phyloP scores from a whole-genome alignment of 2,888 invertebrate species.

The Oegoconia quadripuncta region DNA sequence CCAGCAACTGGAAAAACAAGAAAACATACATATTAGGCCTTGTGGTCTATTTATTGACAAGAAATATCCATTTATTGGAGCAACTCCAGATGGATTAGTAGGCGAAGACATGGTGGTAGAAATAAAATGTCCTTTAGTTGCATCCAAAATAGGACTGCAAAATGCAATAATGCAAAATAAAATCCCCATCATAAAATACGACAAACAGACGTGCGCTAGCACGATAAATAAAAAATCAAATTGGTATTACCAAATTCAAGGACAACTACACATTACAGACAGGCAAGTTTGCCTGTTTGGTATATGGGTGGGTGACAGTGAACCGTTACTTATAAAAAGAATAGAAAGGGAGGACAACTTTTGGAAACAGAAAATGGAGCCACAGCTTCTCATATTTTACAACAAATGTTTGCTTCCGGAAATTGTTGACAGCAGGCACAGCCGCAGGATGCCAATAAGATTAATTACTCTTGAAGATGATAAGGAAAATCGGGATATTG shows the following conservation, averaged over 20 bases:
- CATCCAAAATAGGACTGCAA: constrained; percentile 5
- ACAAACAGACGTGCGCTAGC: background rate
- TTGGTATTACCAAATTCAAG: background rate
- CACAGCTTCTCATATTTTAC: constrained; percentile 13
- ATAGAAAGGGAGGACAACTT: constrained; percentile 18
- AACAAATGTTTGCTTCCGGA: constrained; percentile 15
- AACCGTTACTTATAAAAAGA: constrained; percentile 3
- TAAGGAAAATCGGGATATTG: too few species aligned
- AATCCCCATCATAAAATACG: constrained; percentile 9
- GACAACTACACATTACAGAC: constrained; percentile 8
- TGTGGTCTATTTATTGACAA: constrained; percentile 15
- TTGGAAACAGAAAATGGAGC: constrained; percentile 16
- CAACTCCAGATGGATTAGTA: constrained; percentile 13
- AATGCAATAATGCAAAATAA: constrained; percentile 12
- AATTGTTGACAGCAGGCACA: constrained; percentile 12
- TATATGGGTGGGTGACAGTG: constrained; percentile 18
- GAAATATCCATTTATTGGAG: constrained; percentile 10
- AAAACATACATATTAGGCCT: constrained; percentile 2
- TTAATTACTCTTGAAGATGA: too few species aligned
- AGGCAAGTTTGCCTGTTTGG: constrained; percentile 16
- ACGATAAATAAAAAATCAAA: background rate
- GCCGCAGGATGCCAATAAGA: constrained; percentile 14
- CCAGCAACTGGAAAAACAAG: constrained; percentile 1
- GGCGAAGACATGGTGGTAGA: constrained; percentile 8
- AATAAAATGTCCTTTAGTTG: constrained; percentile 13